phyloP scores from a whole-genome alignment of 2,888 invertebrate species.

The Amphipyra tragopoginis region DNA sequence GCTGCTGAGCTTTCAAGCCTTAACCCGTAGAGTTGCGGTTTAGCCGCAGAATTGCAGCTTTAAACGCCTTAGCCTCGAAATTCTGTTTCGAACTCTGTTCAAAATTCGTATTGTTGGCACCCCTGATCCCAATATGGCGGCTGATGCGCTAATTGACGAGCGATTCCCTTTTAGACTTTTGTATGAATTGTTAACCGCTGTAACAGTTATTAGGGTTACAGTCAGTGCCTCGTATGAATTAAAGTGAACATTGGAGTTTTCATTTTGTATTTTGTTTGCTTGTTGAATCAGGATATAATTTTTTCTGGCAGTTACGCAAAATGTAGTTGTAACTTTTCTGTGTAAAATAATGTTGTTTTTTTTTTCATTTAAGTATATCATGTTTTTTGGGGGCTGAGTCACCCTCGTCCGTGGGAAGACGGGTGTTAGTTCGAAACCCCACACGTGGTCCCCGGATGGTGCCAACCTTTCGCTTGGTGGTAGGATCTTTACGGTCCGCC shows the following conservation, averaged over 20 bases:
- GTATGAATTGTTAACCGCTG: constrained; percentile 25
- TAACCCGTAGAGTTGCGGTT: constrained; percentile 59
- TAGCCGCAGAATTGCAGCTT: constrained; percentile 58
- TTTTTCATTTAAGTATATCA: too few relatives aligned
- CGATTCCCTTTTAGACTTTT: constrained; percentile 41
- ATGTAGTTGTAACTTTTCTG: too few relatives aligned
- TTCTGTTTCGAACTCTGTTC: constrained; percentile 45
- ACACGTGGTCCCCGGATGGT: too few relatives aligned
- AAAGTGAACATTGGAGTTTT: constrained; percentile 11
- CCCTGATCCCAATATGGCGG: constrained; percentile 47
- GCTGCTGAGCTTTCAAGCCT: constrained; percentile 45
- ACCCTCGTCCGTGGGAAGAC: too few relatives aligned
- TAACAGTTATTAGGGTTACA: constrained; percentile 21
- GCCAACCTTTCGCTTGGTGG: too few relatives aligned
- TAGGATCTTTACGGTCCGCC: too few relatives aligned
- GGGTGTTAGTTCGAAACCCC: too few relatives aligned
- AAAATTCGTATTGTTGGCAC: constrained; percentile 55
- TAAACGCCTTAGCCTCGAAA: constrained; percentile 54
- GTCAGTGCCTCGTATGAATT: constrained; percentile 8
- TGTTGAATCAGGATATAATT: not conserved
- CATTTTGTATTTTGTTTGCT: constrained; percentile 1
- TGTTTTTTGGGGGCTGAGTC: too few relatives aligned
- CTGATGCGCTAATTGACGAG: constrained; percentile 44
- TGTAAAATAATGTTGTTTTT: too few relatives aligned
- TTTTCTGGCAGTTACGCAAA: too few relatives aligned